A percentile compares a stretch with the other conserved stretches of the same genome.
Conservation (phyloP, 2,888 invertebrate species). For the Gnatocerus cornutus region DNA sequence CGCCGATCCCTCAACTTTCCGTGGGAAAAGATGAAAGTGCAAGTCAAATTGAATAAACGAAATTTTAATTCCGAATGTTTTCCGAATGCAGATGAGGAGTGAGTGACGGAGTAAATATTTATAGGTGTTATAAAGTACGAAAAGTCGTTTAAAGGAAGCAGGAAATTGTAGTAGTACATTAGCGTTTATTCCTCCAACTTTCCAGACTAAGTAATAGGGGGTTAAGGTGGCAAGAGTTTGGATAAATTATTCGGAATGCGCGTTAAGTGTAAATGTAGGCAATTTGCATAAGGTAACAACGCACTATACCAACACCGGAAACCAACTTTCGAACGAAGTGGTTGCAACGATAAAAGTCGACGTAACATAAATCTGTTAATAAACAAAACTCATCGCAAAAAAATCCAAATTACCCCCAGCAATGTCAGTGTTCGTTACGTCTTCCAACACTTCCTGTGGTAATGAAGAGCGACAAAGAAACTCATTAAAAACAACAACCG, state of each 20-base stretch:
- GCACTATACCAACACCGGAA: conserved; percentile 50
- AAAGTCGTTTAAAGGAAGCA: conserved; percentile 43
- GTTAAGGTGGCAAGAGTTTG: conserved; percentile 49
- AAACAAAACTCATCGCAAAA: conserved; percentile 34
- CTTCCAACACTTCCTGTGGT: conserved; percentile 48
- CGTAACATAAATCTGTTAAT: conserved; percentile 47
- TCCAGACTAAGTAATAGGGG: conserved; percentile 57
- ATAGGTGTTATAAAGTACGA: conserved; percentile 36
- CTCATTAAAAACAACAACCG: conserved; percentile 51
- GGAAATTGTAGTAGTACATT: conserved; percentile 54
- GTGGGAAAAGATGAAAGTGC: conserved; percentile 5
- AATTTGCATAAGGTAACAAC: conserved; percentile 60
- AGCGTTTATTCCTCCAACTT: conserved; percentile 55
- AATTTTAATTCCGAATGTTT: conserved; percentile 18
- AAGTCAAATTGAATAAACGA: conserved; percentile 22
- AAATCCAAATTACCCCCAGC: conserved; percentile 48
- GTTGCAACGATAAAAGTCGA: conserved; percentile 43
- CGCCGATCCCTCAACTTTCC: conserved; percentile 1
- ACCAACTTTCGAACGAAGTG: conserved; percentile 34
- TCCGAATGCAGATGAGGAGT: conserved; percentile 28
- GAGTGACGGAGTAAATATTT: conserved; percentile 40
- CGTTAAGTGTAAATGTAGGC: conserved; percentile 55
- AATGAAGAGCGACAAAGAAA: conserved; percentile 50
- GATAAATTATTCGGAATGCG: conserved; percentile 49
- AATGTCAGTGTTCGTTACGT: conserved; percentile 48